Evolutionary conservation across 1,140 invertebrate species (phyloP), one percentile per base, ranked within the genome.

Genomic region (Dendrolimus punctatus): DNA sequence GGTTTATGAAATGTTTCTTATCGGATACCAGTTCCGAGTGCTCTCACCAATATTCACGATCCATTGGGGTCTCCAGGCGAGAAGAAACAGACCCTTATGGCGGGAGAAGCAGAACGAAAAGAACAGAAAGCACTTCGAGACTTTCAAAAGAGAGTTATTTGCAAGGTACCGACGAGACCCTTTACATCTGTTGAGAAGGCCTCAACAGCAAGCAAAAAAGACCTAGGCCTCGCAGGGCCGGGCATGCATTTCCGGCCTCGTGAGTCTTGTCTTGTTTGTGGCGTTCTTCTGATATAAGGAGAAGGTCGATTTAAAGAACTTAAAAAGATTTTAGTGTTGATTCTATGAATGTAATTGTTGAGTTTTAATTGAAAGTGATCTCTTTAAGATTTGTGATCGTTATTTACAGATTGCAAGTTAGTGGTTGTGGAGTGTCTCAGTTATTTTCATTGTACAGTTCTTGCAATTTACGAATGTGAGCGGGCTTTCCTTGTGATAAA

Each of bases 1-100:
- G 95, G 95, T 97, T 1, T 98, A 97, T 86, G 96, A 98, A 87
- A 96, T 97, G 94, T 95, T 93, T 74, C 90, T 97, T 23, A 93
- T 95, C 42, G 96, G 96, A 4, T 98, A 95, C 80, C 91, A 94
- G 70, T 97, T 98, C 83, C 90, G 92, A 66, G 96, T 98, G 0
- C 89, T 98, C 4, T 94, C 96, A 2, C 95, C 96, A 1, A 92
- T 96, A 43, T 98, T 98, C 78, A 94, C 96, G 0, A 93, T 95
- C 5, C 96, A 98, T 76, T 95, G 95, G 93, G 96, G 96, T 1
- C 87, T 97, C 7, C 95, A 95, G 73, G 90, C 91, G 6, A 91
- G 93, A 57, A 91, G 92, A 59, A 90, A 90, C 9, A 87, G 94
- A 38, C 94, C 95, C 0, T 89, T 92, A 0, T 96, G 95, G 95